phyloP scores from a whole-genome alignment of 92 coral and sea anemone species.

The Porites lobata region DNA sequence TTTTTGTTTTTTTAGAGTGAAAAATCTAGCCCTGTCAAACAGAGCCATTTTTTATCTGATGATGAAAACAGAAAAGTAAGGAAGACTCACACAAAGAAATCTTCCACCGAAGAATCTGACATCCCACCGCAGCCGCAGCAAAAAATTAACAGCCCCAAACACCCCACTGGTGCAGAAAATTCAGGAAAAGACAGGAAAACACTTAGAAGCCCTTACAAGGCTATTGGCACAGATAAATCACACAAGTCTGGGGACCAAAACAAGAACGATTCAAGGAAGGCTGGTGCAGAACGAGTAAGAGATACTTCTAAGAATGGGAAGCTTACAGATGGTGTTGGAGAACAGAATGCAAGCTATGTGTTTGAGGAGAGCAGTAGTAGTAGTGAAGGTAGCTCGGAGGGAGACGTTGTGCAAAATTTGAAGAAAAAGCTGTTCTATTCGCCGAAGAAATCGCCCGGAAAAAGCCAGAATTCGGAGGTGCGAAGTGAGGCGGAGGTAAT shows the following conservation, averaged over 20 bases:
- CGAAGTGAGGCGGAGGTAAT: neutral
- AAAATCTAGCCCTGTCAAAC: neutral
- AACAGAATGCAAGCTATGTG: neutral
- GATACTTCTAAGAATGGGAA: neutral
- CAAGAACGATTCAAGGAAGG: neutral
- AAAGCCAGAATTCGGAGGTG: neutral
- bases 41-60: slow-evolving; percentile 10
- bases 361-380: neutral
- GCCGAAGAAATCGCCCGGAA: slow-evolving; percentile 9
- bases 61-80: neutral
- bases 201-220: neutral
- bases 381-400: slow-evolving; percentile 8
- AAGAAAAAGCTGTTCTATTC: slow-evolving; percentile 30
- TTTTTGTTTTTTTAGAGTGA: neutral
- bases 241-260: neutral
- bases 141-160: neutral
- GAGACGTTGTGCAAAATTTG: slow-evolving; percentile 1
- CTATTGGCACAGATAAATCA: neutral
- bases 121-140: neutral
- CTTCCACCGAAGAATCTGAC: neutral
- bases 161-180: neutral
- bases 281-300: neutral
- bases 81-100: slow-evolving; percentile 1
- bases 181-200: neutral
- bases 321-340: neutral